Percentiles rank a stretch among this genome's conserved stretches.
Conservation (phyloP, 35 echinoderm and acorn worm species). For the Heliocidaris erythrogramma region DNA sequence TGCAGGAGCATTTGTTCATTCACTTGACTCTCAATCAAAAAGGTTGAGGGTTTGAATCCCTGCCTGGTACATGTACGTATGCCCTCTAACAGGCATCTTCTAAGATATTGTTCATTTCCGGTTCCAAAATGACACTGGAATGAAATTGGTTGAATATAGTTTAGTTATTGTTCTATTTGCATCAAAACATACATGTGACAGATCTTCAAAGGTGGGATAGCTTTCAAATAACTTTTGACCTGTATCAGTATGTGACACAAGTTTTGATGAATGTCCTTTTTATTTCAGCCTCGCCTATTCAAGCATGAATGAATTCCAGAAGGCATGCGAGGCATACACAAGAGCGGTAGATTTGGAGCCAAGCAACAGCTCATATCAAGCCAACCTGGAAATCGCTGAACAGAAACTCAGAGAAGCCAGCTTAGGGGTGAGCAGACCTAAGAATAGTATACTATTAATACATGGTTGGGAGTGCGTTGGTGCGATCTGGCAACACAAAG, state of each 20-base stretch:
- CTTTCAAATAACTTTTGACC: not conserved
- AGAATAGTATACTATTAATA: too few relatives aligned
- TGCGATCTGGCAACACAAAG: too few relatives aligned
- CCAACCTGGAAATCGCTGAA: conserved; percentile 91
- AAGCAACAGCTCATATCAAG: conserved; percentile 77
- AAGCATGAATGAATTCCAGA: conserved; percentile 75
- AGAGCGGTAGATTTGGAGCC: conserved; percentile 90
- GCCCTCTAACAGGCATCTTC: too few relatives aligned
- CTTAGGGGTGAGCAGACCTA: conserved; percentile 60
- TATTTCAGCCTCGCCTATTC: conserved; percentile 82
- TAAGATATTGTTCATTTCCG: not conserved
- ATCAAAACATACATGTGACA: not conserved
- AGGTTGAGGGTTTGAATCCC: too few relatives aligned
- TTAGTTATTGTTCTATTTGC: not conserved
- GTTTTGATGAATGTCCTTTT: not conserved
- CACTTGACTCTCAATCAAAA: too few relatives aligned
- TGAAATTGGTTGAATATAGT: not conserved
- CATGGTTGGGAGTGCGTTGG: too few relatives aligned
- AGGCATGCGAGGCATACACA: conserved; percentile 85
- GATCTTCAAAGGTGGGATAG: not conserved
- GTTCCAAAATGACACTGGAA: not conserved
- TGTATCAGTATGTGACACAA: not conserved
- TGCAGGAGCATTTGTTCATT: too few relatives aligned
- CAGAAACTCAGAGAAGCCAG: conserved; percentile 85
- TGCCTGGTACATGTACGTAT: too few relatives aligned